Base-by-base conservation (phyloP, 2,888 invertebrate genomes). In the Eulithis prunata region DNA sequence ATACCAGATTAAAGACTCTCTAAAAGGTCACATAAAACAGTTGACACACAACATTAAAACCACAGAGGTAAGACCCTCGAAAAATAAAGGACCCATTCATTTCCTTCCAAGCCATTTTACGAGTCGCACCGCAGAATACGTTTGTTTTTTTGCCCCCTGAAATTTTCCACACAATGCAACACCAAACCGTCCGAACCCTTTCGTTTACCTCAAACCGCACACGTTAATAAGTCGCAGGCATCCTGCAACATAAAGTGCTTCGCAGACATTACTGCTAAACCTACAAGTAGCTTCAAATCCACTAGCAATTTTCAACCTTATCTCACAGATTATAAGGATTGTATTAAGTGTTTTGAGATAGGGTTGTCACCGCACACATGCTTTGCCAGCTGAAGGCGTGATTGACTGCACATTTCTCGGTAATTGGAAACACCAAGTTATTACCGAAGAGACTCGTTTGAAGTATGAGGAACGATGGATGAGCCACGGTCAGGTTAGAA, bases 401-500 rank as follows among this genome's bases (percentile, higher is more conserved):
- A 89, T 88, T 83, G 84, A 89, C 85, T 84, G 83, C 83, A 72
- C 82, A 82, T 85, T 86, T 81, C 75, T 69, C 70, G 75, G 84
- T 87, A 86, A 88, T 88, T 88, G 88, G 86, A 86, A 83, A 84
- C 75, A 75, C 77, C 76, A 74, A 74, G 79, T 82, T 85, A 83
- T 82, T 81, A 78, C 78, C 73, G 70, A 76, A 73, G 67, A 69
- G 76, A 72, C 72, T 77, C 74, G 77, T 78, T 82, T 78, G 77
- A 75, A 77, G 68, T 72, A 71, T 73, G 73, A 68, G 69, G 69
- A 65, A 76, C 66, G 60, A 73, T 71, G 63, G 71, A 71, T 73
- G 57, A 58, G 55, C 54, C 41, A n/a, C 54, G 52, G 69, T 62
- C 68, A 68, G 63, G 69, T 68, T 68, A 68, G 66, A 68, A 68